These are phyloP conservation scores for Bombus difficillimus DNA, from an alignment of 1,140 invertebrate species.

Conservation along the genomic window DNA sequence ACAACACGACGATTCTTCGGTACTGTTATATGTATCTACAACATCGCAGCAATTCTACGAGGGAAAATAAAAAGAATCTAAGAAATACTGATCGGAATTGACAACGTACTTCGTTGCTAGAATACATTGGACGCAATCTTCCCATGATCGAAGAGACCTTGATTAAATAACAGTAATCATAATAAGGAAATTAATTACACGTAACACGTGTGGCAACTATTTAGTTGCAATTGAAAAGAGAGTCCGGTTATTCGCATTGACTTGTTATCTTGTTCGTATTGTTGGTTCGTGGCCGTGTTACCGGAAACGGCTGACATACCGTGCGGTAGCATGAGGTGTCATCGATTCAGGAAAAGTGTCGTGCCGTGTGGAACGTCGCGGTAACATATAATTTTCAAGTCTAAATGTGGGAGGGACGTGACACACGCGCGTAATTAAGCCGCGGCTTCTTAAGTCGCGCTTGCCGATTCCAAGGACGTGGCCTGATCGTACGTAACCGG, in stretches of 20 bases:
- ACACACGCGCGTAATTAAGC: conserved; percentile 11
- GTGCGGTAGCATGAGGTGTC: neutral
- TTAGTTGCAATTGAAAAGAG: conserved; percentile 15
- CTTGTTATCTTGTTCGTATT: neutral
- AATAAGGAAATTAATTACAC: conserved; percentile 23
- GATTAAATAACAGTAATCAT: conserved; percentile 37
- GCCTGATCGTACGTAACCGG: conserved; percentile 20
- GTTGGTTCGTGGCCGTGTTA: neutral
- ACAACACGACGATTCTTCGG: conserved; percentile 5
- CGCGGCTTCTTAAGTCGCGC: conserved; percentile 15
- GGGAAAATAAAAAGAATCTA: neutral
- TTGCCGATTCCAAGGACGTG: conserved; percentile 37
- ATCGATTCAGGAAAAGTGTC: conserved; percentile 30
- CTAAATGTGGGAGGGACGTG: neutral
- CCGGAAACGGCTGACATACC: neutral
- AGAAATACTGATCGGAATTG: neutral
- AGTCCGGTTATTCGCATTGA: neutral
- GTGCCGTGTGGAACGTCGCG: neutral
- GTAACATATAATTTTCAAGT: conserved; percentile 7
- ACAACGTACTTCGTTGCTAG: no score
- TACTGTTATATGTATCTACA: conserved; percentile 10
- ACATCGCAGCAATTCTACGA: neutral
- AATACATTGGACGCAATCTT: neutral
- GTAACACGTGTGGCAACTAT: neutral
- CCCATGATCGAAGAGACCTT: neutral